Evolutionary conservation across 2,888 invertebrate species (phyloP).

Genomic region (Antitype chi): DNA sequence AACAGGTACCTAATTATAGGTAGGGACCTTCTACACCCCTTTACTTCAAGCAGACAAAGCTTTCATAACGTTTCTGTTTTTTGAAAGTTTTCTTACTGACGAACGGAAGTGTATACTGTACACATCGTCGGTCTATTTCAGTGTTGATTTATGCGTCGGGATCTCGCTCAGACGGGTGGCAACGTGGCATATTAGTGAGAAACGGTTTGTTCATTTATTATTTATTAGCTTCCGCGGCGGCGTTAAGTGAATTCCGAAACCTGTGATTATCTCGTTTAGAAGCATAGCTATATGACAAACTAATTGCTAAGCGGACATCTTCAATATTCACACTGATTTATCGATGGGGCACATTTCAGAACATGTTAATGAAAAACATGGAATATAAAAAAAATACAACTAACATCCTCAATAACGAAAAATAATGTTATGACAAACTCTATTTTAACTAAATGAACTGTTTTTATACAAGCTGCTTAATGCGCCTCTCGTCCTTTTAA

Average conservation of each 20-base stretch:
- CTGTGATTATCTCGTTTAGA: constrained; percentile 71
- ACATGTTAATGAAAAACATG: constrained; percentile 11
- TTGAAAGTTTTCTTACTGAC: constrained; percentile 79
- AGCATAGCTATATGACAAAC: constrained; percentile 50
- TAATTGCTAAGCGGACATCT: constrained; percentile 51
- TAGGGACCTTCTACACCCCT: constrained; percentile 61
- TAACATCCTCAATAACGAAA: not conserved
- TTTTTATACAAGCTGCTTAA: constrained; percentile 71
- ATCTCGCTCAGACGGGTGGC: constrained; percentile 80
- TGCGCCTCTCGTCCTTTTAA: constrained; percentile 76
- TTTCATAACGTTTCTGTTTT: constrained; percentile 80
- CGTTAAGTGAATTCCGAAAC: constrained; percentile 69
- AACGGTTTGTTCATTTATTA: constrained; percentile 82
- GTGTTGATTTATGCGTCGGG: constrained; percentile 85
- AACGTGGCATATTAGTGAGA: constrained; percentile 84
- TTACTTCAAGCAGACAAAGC: constrained; percentile 71
- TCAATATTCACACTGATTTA: constrained; percentile 46
- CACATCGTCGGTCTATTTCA: constrained; percentile 85
- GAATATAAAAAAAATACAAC: not conserved
- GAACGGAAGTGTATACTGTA: constrained; percentile 80
- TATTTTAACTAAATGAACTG: constrained; percentile 33
- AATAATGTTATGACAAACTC: constrained; percentile 10
- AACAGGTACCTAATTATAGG: constrained; percentile 44
- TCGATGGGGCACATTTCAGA: constrained; percentile 8
- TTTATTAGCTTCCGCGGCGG: constrained; percentile 79